These are phyloP conservation scores for Osmoderma eremita DNA, from an alignment of 2,888 invertebrate species.

Conservation along the genomic window DNA sequence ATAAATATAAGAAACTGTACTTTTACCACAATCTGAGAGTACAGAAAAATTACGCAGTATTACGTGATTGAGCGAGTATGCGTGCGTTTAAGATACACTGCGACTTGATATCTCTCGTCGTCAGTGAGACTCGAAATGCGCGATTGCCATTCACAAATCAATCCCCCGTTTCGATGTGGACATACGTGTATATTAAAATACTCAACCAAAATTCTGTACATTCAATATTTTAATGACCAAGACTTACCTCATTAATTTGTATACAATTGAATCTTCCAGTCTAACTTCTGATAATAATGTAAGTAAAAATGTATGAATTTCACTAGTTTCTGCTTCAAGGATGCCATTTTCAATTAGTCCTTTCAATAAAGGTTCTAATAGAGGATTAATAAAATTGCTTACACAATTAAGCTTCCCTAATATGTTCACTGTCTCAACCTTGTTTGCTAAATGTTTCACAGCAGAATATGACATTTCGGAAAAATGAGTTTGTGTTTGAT, in stretches of 20 bases:
- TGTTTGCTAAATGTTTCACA: constrained; percentile 65
- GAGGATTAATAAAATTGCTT: constrained; percentile 68
- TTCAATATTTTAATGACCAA: not conserved
- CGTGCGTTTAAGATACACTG: no score
- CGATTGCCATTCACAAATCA: no score
- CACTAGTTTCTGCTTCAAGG: constrained; percentile 63
- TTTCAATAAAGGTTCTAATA: constrained; percentile 69
- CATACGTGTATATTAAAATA: no score
- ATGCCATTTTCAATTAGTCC: constrained; percentile 67
- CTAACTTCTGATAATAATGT: constrained; percentile 71
- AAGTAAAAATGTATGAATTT: constrained; percentile 68
- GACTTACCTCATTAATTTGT: constrained; percentile 69
- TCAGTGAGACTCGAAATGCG: no score
- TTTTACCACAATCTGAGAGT: no score
- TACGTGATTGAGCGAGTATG: no score
- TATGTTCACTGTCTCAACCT: constrained; percentile 64
- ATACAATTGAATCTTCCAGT: constrained; percentile 68
- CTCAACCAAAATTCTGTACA: no score
- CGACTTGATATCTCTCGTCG: no score
- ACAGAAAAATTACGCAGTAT: no score
- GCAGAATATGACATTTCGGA: constrained; percentile 66
- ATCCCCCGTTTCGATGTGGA: no score
- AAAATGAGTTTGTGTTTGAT: constrained; percentile 70
- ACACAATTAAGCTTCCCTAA: constrained; percentile 68
- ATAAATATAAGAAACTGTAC: no score